Evolutionary conservation across 2,113 vertebrate species (phyloP).

Genomic region (Sarotherodon lohbergeri): DNA sequence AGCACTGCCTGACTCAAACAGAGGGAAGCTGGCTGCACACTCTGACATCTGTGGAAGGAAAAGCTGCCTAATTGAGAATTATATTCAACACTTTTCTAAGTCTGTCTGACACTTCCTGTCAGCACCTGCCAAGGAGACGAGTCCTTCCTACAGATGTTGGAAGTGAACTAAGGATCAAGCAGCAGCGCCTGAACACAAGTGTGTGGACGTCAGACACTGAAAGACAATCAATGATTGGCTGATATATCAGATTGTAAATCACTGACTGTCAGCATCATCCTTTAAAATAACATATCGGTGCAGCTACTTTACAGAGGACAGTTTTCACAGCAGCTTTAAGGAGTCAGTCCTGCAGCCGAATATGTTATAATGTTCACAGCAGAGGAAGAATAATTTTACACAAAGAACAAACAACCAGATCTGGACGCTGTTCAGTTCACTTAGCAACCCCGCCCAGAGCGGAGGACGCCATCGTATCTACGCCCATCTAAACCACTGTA

Average conservation of each 20-base stretch:
- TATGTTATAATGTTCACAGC: not conserved
- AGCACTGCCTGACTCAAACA: not conserved
- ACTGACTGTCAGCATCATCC: not conserved
- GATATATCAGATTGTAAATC: not conserved
- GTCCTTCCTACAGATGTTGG: not conserved
- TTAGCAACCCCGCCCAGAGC: not conserved
- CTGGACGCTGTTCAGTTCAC: not conserved
- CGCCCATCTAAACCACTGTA: not conserved
- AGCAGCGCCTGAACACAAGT: not conserved
- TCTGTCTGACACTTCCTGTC: not conserved
- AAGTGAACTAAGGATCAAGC: not conserved
- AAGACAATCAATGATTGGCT: not conserved
- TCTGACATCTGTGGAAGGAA: not conserved
- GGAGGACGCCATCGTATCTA: not conserved
- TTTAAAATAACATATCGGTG: rapidly evolving
- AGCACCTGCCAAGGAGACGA: not conserved
- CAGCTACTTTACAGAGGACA: not conserved
- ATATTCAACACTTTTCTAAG: not conserved
- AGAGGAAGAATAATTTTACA: not conserved
- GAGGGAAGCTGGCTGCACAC: not conserved
- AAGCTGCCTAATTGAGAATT: not conserved
- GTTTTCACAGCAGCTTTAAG: not conserved
- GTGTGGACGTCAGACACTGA: not conserved
- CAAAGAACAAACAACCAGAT: not conserved
- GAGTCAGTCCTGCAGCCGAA: not conserved